Percentiles rank a stretch among this genome's conserved stretches.
phyloP scores from a whole-genome alignment of 2,888 invertebrate genomes.

The Nemurella pictetii region DNA sequence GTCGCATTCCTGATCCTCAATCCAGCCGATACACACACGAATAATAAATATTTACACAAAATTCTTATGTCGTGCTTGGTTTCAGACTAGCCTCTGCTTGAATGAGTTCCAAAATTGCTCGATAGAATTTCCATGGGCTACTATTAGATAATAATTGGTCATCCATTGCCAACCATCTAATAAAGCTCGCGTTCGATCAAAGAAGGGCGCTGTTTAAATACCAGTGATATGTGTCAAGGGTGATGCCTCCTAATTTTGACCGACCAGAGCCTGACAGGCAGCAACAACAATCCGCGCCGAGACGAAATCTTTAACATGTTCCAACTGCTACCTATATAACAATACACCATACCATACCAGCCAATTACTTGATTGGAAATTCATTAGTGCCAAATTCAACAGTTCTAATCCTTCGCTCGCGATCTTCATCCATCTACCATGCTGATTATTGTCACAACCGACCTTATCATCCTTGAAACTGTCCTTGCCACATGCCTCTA shows the following conservation, averaged over 20 bases:
- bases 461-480: not conserved
- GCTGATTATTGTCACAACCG: not conserved
- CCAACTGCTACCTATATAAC: not conserved
- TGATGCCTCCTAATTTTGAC: not conserved
- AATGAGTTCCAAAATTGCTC: not conserved
- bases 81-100: not conserved
- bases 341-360: not conserved
- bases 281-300: not conserved
- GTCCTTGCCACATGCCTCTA: not conserved
- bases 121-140: not conserved
- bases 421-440: not conserved
- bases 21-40: not conserved
- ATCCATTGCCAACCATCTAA: not conserved
- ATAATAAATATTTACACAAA: not conserved
- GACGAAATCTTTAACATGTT: not conserved
- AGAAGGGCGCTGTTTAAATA: not conserved
- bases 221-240: not conserved
- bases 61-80: not conserved
- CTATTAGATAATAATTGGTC: not conserved
- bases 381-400: slow-evolving; percentile 18
- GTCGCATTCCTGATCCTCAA: not conserved
- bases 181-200: not conserved
- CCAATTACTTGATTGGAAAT: slow-evolving; percentile 41
- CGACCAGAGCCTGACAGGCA: not conserved
- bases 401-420: not conserved